Evolutionary conservation across 2,888 invertebrate genomes (phyloP), one percentile per base, ranked within the genome.

Genomic region (Marasmarcha lunaedactyla): DNA sequence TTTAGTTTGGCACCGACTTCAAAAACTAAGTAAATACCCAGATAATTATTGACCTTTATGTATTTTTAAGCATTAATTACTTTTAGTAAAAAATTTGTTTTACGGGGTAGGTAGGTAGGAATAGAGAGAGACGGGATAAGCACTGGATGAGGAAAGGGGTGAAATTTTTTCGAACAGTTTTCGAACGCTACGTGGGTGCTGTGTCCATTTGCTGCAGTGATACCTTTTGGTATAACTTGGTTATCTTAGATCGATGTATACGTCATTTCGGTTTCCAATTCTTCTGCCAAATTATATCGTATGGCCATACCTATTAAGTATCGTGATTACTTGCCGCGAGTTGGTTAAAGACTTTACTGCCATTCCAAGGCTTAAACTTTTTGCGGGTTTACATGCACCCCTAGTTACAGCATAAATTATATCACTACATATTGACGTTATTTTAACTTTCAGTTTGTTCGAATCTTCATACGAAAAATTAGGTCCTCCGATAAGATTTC

Each of bases 161-260:
- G n/a, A n/a, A n/a, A n/a, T n/a, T n/a, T n/a, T n/a, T n/a, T n/a
- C n/a, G n/a, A n/a, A n/a, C n/a, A 25, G 9, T 25, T 25, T 6
- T 61, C 55, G 42, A 54, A 57, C 20, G 59, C 56, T 45, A 61
- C 51, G 38, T 55, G 57, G 6, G 52, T 59, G 41, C 45, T 43
- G 35, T 36, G 43, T 41, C 40, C 43, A 43, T 42, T 41, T 36
- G 42, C 42, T 47, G 38, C 40, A 35, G 26, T 39, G 37, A 42
- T 42, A 33, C 45, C 41, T 33, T 13, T 39, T 42, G 36, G 57
- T 48, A 58, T 50, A 15, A 59, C 35, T 12, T 42, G 35, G 36
- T 45, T 45, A 12, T 42, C 25, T 37, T 46, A 9, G 25, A 25
- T 25, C 25, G 25, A 25, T 9, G 26, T 46, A 43, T 46, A 49